These are phyloP conservation scores for Agrilus biguttatus DNA, from an alignment of 2,888 invertebrate genomes.

Conservation along the genomic window DNA sequence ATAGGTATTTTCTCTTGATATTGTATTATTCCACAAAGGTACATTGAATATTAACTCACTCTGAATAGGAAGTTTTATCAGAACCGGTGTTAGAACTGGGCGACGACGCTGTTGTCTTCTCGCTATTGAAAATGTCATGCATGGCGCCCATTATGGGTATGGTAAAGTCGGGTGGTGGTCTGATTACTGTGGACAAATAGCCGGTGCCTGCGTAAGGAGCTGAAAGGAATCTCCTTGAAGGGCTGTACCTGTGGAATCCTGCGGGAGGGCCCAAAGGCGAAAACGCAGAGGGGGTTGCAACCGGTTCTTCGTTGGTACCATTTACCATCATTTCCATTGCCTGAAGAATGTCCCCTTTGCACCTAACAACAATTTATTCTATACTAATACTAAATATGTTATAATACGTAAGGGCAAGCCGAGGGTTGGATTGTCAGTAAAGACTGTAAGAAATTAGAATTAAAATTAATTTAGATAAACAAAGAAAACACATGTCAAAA, in stretches of 20 bases:
- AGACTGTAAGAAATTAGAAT: no score
- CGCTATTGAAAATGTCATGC: constrained; percentile 29
- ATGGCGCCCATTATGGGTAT: constrained; percentile 26
- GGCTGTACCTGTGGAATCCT: constrained; percentile 43
- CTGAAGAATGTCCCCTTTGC: constrained; percentile 71
- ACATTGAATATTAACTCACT: constrained; percentile 21
- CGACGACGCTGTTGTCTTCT: constrained; percentile 32
- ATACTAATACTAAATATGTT: no score
- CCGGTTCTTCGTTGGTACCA: constrained; percentile 28
- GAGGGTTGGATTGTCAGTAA: no score
- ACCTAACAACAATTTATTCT: no score
- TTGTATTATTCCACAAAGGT: no score
- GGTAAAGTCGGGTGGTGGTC: constrained; percentile 29
- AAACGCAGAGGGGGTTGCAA: constrained; percentile 48
- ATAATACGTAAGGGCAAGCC: no score
- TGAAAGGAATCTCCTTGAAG: constrained; percentile 61
- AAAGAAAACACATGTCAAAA: no score
- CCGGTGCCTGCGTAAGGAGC: constrained; percentile 76
- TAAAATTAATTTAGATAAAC: no score
- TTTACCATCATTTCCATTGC: constrained; percentile 86
- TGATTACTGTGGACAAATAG: constrained; percentile 66
- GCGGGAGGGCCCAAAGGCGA: constrained; percentile 51
- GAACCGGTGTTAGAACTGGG: constrained; percentile 38
- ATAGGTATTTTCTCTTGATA: no score
- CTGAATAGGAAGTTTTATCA: constrained; percentile 40